phyloP scores from a whole-genome alignment of 23 tunicate species.

The Pegea sp. region DNA sequence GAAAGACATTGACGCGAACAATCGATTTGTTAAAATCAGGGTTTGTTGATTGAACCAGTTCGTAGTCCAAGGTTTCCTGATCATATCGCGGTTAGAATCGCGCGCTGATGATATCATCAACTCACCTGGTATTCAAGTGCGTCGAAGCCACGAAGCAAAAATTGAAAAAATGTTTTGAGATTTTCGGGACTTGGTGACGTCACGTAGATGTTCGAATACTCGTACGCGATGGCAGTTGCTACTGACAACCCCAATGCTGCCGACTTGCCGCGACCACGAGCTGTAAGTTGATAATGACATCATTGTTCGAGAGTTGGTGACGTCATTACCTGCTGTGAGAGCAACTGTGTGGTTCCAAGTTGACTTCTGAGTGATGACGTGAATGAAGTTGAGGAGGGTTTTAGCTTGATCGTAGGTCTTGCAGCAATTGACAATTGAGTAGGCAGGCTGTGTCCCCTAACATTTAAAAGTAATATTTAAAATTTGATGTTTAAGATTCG shows the following conservation, averaged over 20 bases:
- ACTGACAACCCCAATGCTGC: constrained; percentile 77
- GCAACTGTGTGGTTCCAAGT: constrained; percentile 41
- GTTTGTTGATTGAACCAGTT: constrained; percentile 73
- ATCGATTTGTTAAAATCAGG: constrained; percentile 81
- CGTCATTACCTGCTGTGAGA: constrained; percentile 63
- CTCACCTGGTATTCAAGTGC: constrained; percentile 74
- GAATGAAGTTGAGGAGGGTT: constrained; percentile 65
- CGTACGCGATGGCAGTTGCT: constrained; percentile 74
- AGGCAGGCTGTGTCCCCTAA: too few species aligned
- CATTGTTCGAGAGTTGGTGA: background rate
- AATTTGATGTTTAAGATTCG: too few species aligned
- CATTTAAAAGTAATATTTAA: too few species aligned
- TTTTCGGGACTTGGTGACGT: constrained; percentile 93
- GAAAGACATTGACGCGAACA: constrained; percentile 66
- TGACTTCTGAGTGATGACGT: constrained; percentile 61
- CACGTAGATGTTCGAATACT: constrained; percentile 79
- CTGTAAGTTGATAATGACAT: constrained; percentile 2
- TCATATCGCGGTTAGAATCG: too few species aligned
- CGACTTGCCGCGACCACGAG: constrained; percentile 86
- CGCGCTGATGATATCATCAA: background rate
- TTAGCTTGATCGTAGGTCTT: constrained; percentile 78
- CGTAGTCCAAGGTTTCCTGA: constrained; percentile 75
- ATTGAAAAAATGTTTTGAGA: constrained; percentile 61
- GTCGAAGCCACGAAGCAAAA: constrained; percentile 89
- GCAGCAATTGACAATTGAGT: constrained; percentile 66